These are phyloP conservation scores for Proteles cristata DNA, from an alignment of 2,113 vertebrate species.

Conservation along the genomic window DNA sequence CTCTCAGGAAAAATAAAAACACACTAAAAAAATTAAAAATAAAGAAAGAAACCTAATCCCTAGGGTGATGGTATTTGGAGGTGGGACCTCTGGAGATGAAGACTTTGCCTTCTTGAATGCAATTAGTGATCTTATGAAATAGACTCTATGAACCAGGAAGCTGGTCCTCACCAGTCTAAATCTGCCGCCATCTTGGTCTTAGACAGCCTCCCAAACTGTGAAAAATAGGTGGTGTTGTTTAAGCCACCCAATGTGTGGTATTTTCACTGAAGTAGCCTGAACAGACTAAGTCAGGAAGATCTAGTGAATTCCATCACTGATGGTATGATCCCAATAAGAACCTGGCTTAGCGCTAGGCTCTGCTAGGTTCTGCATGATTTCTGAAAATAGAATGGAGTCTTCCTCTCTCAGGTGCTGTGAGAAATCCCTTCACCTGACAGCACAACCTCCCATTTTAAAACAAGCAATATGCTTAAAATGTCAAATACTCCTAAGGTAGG, in stretches of 20 bases:
- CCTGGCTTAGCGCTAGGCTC: neutral
- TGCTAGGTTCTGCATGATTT: neutral
- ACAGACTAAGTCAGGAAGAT: neutral
- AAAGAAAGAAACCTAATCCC: neutral
- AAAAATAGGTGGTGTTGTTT: neutral
- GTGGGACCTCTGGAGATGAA: neutral
- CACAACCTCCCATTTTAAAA: neutral
- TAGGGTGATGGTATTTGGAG: neutral
- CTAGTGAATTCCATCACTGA: neutral
- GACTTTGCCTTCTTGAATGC: neutral
- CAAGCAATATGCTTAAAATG: neutral
- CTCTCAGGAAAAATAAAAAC: too few relatives aligned
- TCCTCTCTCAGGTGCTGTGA: neutral
- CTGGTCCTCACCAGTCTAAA: neutral
- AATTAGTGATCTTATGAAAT: neutral
- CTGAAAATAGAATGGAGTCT: neutral
- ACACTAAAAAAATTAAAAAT: too few relatives aligned
- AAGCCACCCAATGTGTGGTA: neutral
- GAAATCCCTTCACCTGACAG: neutral
- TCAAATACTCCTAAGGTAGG: neutral
- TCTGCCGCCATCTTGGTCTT: neutral
- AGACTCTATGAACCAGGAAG: neutral
- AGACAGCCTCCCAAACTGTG: neutral
- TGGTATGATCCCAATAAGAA: neutral
- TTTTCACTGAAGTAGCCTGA: neutral